These are phyloP conservation scores for Diadophis punctatus DNA, from an alignment of 2,113 vertebrate genomes.

Conservation along the genomic window DNA sequence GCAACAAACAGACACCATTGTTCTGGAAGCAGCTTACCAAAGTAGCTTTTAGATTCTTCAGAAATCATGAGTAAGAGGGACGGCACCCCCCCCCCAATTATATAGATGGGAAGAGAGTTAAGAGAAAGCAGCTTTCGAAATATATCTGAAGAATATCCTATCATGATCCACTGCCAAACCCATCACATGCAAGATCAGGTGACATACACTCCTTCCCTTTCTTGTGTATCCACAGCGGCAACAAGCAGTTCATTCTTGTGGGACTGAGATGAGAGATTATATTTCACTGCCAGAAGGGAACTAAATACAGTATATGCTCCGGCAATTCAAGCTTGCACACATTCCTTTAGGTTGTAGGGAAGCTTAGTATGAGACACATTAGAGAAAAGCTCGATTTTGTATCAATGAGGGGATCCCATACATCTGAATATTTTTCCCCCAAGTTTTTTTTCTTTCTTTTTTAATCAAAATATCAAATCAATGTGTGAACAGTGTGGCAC, in stretches of 20 bases:
- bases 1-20: background rate
- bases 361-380: background rate
- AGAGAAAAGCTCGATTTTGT: background rate
- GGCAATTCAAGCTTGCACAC: background rate
- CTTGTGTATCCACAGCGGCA: background rate
- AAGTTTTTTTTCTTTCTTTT: too few relatives aligned
- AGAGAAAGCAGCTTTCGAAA: background rate
- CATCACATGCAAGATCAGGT: background rate
- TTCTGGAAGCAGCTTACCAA: background rate
- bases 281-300: background rate
- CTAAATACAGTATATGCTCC: background rate
- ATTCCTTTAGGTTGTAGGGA: background rate
- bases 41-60: background rate
- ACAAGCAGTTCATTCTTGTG: background rate
- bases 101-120: too few relatives aligned
- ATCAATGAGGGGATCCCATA: background rate
- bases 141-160: background rate
- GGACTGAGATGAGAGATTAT: background rate
- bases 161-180: background rate
- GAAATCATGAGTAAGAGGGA: too few relatives aligned
- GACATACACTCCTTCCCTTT: background rate
- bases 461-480: too few relatives aligned
- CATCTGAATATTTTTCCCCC: background rate
- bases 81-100: background rate
- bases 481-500: too few relatives aligned